These are phyloP conservation scores for Pinctada fucata DNA, from an alignment of 2,888 invertebrate species.

Conservation along the genomic window DNA sequence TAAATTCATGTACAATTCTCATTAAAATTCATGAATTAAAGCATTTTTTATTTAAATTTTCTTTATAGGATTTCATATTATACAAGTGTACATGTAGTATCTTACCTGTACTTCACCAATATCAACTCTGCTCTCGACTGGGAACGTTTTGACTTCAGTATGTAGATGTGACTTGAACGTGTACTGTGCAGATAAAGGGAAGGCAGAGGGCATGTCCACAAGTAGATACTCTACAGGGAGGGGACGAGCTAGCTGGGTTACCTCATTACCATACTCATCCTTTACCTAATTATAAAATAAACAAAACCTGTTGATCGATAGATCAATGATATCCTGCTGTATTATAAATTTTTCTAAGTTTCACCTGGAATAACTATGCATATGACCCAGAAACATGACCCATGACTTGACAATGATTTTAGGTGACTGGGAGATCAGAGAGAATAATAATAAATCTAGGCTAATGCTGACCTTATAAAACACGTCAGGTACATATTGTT, in stretches of 20 bases:
- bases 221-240: constrained; percentile 98
- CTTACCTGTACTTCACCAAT: constrained; percentile 77
- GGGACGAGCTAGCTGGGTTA: constrained; percentile 92
- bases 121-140: constrained; percentile 86
- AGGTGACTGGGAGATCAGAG: too few relatives aligned
- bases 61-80: too few relatives aligned
- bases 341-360: too few relatives aligned
- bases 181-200: constrained; percentile 87
- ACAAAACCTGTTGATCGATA: background rate
- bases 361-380: too few relatives aligned
- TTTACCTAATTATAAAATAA: constrained; percentile 85
- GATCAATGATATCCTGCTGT: background rate
- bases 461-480: constrained; percentile 87
- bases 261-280: constrained; percentile 98
- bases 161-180: constrained; percentile 82
- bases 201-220: constrained; percentile 97
- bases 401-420: too few relatives aligned
- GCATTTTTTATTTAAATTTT: too few relatives aligned
- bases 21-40: too few relatives aligned
- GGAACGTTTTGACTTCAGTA: constrained; percentile 82
- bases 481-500: constrained; percentile 99
- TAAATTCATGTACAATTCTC: too few relatives aligned
- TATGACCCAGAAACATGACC: too few relatives aligned
- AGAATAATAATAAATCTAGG: too few relatives aligned
- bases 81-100: background rate